phyloP scores from a whole-genome alignment of 1,140 invertebrate genomes.

The Drosophila melanica region DNA sequence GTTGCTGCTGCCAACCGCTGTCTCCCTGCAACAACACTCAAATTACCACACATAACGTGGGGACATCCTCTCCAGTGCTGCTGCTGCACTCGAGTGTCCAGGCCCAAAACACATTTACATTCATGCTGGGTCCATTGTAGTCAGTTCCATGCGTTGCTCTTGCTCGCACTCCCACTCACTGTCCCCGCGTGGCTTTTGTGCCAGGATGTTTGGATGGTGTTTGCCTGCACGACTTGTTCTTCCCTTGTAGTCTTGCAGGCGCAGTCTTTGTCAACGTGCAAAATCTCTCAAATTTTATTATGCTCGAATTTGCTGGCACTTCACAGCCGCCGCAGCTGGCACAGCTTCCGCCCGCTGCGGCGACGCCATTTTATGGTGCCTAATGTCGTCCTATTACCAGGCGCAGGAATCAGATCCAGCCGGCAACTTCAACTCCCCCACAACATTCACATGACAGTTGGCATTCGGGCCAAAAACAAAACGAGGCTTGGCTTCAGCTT shows the following conservation, averaged over 20 bases:
- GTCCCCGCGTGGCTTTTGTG: constrained; percentile 16
- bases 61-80: constrained; percentile 2
- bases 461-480: constrained; percentile 56
- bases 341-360: constrained; percentile 12
- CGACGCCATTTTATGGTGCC: constrained; percentile 43
- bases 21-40: too few relatives aligned
- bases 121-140: constrained; percentile 46
- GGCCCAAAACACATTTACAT: constrained; percentile 42
- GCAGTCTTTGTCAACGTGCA: constrained; percentile 61
- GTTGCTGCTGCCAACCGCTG: not conserved
- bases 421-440: constrained; percentile 19
- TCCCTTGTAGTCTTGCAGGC: constrained; percentile 13
- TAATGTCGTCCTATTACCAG: constrained; percentile 50
- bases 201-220: constrained; percentile 16
- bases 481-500: constrained; percentile 48
- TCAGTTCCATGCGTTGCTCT: constrained; percentile 11
- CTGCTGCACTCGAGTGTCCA: constrained; percentile 44
- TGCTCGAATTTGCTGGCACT: constrained; percentile 61
- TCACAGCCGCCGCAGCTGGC: constrained; percentile 23
- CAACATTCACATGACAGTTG: constrained; percentile 58
- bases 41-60: too few relatives aligned
- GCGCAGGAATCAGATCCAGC: constrained; percentile 28
- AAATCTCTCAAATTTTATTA: constrained; percentile 78
- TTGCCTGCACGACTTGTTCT: constrained; percentile 37
- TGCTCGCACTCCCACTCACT: not conserved